Evolutionary conservation across 2,888 invertebrate genomes (phyloP), one percentile per base, ranked within the genome.

Genomic region (Dromius quadrimaculatus): DNA sequence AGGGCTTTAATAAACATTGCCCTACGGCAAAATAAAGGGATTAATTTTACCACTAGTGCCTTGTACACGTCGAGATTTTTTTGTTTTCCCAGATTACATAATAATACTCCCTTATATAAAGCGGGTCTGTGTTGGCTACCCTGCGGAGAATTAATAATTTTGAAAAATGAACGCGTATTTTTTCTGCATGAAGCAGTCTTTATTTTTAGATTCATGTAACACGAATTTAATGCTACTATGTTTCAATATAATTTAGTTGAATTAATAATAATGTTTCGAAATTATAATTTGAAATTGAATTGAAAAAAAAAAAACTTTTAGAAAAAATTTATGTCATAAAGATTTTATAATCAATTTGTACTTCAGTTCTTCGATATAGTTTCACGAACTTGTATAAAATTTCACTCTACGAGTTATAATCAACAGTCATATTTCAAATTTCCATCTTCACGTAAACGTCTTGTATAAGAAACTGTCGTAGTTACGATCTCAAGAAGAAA

Each of bases 1-100:
- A 45, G 9, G 45, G 45, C 45, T 20, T 45, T 45, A 45, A 45
- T 45, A 45, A 45, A 45, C 45, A 45, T 19, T 45, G 19, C 9
- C 2, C 45, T 19, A 19, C n/a, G 9, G 9, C n/a, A 20, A 45
- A 45, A 45, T 45, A 19, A 19, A 19, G 45, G 45, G 45, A 45
- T 45, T 45, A 45, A 20, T 45, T 19, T 20, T 20, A 8, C 19
- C 11, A 19, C 15, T 15, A 13, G 41, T 15, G 15, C 6, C 41
- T 20, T 4, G 19, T 20, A 9, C 20, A 20, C 20, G 20, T 20
- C 11, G 45, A 20, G 45, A 45, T 45, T 45, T 45, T 45, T 45
- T 45, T 6, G 5, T 45, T 45, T 45, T 20, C 45, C 45, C 45
- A 45, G 45, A 45, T 45, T 45, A 45, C 45, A 20, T 20, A 45